A percentile compares a stretch with the other conserved stretches of the same genome.
These are phyloP conservation scores for Heliconius ethilla DNA, from an alignment of 2,888 invertebrate genomes.

Conservation along the genomic window DNA sequence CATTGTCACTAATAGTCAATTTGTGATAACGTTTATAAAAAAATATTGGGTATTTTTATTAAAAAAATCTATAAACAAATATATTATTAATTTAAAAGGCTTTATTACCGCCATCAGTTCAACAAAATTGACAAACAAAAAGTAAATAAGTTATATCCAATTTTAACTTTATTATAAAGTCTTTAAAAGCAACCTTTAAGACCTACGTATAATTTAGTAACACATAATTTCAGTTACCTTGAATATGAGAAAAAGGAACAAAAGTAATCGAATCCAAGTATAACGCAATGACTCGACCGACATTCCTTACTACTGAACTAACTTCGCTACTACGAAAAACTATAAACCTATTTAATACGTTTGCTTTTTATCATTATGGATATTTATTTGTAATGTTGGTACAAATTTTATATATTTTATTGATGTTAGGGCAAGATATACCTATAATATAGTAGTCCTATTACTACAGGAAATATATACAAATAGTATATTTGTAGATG, in stretches of 20 bases:
- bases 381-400: neutral
- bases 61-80: too few relatives aligned
- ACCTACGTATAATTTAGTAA: neutral
- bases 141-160: too few relatives aligned
- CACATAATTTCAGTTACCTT: neutral
- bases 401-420: neutral
- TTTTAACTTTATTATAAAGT: too few relatives aligned
- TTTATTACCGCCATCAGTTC: too few relatives aligned
- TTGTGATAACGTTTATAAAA: too few relatives aligned
- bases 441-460: neutral
- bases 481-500: too few relatives aligned
- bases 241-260: neutral
- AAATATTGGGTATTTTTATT: too few relatives aligned
- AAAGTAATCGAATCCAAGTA: constrained; percentile 5
- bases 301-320: constrained; percentile 25
- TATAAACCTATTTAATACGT: neutral
- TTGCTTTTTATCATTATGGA: neutral
- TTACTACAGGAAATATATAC: too few relatives aligned
- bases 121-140: neutral
- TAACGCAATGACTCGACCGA: constrained; percentile 26
- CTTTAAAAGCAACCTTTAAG: too few relatives aligned
- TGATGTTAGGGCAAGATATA: neutral
- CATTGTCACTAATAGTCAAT: too few relatives aligned
- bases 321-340: neutral
- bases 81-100: too few relatives aligned